A percentile compares a stretch with the other conserved stretches of the same genome.
Evolutionary conservation across 1,140 invertebrate species (phyloP).

Genomic region (Drosophila trapezifrons): DNA sequence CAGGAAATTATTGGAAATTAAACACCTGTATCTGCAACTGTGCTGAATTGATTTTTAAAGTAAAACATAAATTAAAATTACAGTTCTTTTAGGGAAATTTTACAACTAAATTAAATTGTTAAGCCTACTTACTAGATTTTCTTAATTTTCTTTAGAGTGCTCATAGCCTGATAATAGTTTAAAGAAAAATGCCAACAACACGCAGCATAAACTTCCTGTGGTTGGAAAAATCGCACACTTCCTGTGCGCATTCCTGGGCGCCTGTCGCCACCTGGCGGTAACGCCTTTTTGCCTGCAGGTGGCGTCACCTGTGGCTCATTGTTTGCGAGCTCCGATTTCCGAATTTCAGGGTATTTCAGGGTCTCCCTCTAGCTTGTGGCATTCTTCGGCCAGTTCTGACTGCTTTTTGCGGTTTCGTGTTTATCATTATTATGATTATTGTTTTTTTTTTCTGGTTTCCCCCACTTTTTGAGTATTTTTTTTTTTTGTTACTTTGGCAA

Average conservation of each 20-base stretch:
- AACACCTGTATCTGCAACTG: no score
- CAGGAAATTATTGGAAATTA: not conserved
- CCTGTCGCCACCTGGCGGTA: slow-evolving; percentile 11
- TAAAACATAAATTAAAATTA: no score
- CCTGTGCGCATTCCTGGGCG: slow-evolving; percentile 11
- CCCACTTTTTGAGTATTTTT: slow-evolving; percentile 15
- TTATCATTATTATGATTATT: slow-evolving; percentile 66
- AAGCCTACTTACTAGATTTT: no score
- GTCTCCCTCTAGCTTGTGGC: slow-evolving; percentile 15
- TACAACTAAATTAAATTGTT: not conserved
- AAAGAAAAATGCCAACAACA: not conserved
- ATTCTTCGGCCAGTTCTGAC: slow-evolving; percentile 42
- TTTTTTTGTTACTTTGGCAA: slow-evolving; percentile 30
- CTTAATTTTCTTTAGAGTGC: no score
- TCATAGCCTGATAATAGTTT: not conserved
- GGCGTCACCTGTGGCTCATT: slow-evolving; percentile 1
- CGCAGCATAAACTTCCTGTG: not conserved
- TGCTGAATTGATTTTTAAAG: no score
- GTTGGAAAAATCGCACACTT: slow-evolving; percentile 5
- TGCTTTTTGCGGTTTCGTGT: slow-evolving; percentile 58
- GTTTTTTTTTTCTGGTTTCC: slow-evolving; percentile 52
- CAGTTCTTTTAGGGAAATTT: no score
- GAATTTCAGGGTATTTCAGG: slow-evolving; percentile 28
- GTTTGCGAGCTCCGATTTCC: not conserved
- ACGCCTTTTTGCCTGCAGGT: slow-evolving; percentile 2